Evolutionary conservation across 2,888 invertebrate genomes (phyloP), one percentile per base, ranked within the genome.

Genomic region (Neoaliturus tenellus): DNA sequence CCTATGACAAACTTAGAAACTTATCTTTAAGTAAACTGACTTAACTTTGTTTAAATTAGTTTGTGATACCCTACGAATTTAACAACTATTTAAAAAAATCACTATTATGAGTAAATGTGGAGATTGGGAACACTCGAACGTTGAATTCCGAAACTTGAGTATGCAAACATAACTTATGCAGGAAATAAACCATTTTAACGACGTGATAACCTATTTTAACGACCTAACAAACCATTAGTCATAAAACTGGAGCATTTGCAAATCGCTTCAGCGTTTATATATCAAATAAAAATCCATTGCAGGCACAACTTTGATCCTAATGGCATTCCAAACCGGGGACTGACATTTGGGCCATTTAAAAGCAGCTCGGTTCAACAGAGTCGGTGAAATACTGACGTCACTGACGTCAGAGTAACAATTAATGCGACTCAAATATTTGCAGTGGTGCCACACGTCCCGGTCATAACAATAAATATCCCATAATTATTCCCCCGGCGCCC

Each of bases 381-480:
- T 35, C 1, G 28, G 44, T 28, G 28, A 75, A 75, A 75, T 75
- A 41, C 25, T 44, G n/a, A 28, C 41, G 41, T n/a, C 23, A 41
- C 25, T 44, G n/a, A 28, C 41, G 41, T n/a, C 23, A 48, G 44
- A 39, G 2, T 20, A 48, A 75, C 41, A 44, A 75, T 41, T 75
- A 75, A 75, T 75, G 75, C 20, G 2, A 6, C 78, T 31, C 78
- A 78, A 78, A 78, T 78, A 78, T 78, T 78, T 78, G 55, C 78
- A 78, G 78, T 78, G 78, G 28, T 78, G 55, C 78, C 78, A 78
- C 48, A 78, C 31, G 78, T 51, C 3, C 33, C 33, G 55, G 48
- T 20, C 78, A 55, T 78, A 78, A 55, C 78, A 55, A 78, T 78
- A 55, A 78, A 78, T 78, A 55, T 55, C 78, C 78, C 78, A 20